phyloP scores from a whole-genome alignment of 2,888 invertebrate genomes.

The Pristionchus exspectatus region DNA sequence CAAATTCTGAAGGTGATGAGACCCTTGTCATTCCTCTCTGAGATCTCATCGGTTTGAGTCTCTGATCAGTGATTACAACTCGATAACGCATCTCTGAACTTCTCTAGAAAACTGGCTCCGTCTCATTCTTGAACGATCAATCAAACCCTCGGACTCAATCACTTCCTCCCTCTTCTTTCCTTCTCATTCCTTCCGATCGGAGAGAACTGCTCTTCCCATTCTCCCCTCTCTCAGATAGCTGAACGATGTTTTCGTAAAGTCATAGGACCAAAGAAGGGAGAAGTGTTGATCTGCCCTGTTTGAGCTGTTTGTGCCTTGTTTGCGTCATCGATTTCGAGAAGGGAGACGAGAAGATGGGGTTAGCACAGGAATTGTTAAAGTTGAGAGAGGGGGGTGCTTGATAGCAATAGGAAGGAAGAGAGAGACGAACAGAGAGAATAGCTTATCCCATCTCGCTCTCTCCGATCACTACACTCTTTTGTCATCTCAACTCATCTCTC shows the following conservation, averaged over 20 bases:
- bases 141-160: constrained; percentile 46
- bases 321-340: constrained; percentile 14
- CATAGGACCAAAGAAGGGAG: background rate
- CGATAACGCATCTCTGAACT: constrained; percentile 34
- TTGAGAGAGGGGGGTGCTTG: constrained; percentile 22
- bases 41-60: constrained; percentile 2
- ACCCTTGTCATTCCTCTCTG: background rate
- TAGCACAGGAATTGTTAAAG: constrained; percentile 48
- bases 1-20: background rate
- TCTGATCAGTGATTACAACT: background rate
- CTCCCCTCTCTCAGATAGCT: background rate
- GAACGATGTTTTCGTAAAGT: background rate
- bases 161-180: constrained; percentile 34
- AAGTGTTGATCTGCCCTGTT: constrained; percentile 28
- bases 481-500: background rate
- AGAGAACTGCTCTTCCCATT: background rate
- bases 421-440: background rate
- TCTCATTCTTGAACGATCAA: constrained; percentile 43
- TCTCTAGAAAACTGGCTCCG: background rate
- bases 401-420: constrained; percentile 5
- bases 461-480: background rate
- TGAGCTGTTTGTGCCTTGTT: background rate
- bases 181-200: constrained; percentile 4
- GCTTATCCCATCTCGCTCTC: constrained; percentile 48
- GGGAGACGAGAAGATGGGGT: constrained; percentile 21